Evolutionary conservation across 1,140 invertebrate genomes (phyloP).

Genomic region (Phenacoccus solenopsis): DNA sequence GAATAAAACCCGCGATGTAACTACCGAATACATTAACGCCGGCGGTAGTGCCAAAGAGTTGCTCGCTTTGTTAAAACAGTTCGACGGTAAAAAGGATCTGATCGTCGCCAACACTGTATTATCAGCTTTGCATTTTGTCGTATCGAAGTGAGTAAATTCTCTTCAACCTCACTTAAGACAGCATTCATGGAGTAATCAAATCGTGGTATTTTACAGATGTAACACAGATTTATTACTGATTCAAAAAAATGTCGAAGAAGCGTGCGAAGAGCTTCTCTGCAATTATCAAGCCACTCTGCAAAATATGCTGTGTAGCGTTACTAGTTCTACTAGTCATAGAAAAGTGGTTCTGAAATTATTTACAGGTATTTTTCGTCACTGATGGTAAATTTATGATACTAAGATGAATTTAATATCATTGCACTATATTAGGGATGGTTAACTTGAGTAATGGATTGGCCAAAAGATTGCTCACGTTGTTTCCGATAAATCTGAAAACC

Average conservation of each 20-base stretch:
- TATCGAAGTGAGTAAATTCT: background rate
- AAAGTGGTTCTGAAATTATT: constrained; percentile 4
- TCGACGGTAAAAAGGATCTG: constrained; percentile 3
- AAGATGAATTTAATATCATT: no score
- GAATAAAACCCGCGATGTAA: background rate
- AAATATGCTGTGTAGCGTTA: background rate
- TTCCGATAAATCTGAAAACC: background rate
- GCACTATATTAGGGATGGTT: background rate
- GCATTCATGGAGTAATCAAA: no score
- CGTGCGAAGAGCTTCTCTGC: background rate
- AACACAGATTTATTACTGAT: background rate
- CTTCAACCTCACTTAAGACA: background rate
- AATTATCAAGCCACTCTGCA: background rate
- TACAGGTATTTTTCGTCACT: background rate
- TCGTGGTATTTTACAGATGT: background rate
- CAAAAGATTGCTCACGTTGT: background rate
- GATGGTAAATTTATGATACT: no score
- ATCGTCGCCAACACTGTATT: background rate
- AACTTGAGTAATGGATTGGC: background rate
- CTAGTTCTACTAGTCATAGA: background rate
- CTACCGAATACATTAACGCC: background rate
- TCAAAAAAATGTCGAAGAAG: constrained; percentile 10
- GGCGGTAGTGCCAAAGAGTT: constrained; percentile 9
- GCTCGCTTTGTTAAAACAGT: background rate
- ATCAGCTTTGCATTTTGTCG: background rate